Base-by-base conservation (phyloP, 2,888 invertebrate species). In the Boloria selene region DNA sequence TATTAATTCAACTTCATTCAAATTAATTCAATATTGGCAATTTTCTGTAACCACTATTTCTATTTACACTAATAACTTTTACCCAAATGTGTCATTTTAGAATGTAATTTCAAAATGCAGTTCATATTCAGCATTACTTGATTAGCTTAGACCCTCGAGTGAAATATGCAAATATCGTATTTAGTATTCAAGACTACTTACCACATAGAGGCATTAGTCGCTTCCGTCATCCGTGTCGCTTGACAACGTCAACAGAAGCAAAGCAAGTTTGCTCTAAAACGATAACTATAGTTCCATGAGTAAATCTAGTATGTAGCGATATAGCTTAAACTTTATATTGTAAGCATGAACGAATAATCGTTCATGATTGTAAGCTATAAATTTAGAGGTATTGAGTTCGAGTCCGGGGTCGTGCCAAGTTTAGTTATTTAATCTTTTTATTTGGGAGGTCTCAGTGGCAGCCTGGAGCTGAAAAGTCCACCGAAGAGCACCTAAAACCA, bases 211-310 rank as follows among this genome's bases (percentile, higher is more conserved):
- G 56, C 38, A 63, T 63, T 54, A 63, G 17, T 47, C 44, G 42
- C 50, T 56, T 42, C 42, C 61, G 62, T 63, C 62, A 63, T 42
- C 50, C 50, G 56, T 63, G 63, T 63, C 49, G 38, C 62, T 49
- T 55, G 62, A 63, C 63, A 63, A 56, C 55, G 63, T 63, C 63
- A 63, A 63, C 63, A 63, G 56, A 56, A 56, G 45, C 56, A 45
- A 16, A 26, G 44, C 56, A 45, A 56, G 22, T 56, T 56, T 56
- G 56, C 56, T 16, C 22, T 38, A n/a, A 56, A 22, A 45, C 22
- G n/a, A 56, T 56, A 55, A 45, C 45, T 56, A 22, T 45, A 56
- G 45, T 56, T 10, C 18, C 22, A 44, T 45, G 22, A 14, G 45
- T 56, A 45, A 56, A 22, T 56, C 44, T 10, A 22, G 7, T 44